A percentile compares a stretch with the other conserved stretches of the same genome.
These are phyloP conservation scores for Drosophila malerkotliana DNA, from an alignment of 1,140 invertebrate species.

Conservation along the genomic window DNA sequence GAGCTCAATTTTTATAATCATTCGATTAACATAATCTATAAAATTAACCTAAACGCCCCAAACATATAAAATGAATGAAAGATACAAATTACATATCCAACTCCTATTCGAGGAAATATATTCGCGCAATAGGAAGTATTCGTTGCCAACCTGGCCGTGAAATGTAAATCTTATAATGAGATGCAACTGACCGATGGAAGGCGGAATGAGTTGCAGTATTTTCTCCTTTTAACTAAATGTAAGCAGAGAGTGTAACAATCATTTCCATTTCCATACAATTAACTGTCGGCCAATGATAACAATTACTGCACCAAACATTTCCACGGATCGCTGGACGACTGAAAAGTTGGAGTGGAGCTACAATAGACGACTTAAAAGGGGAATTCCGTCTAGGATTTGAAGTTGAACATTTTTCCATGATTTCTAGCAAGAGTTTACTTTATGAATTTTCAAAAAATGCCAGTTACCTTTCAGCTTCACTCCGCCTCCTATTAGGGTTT, in stretches of 20 bases:
- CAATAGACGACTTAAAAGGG: background rate
- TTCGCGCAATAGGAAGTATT: slow-evolving; percentile 33
- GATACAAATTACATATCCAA: slow-evolving; percentile 17
- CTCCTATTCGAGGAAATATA: slow-evolving; percentile 25
- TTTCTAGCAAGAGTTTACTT: background rate
- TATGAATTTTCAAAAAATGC: slow-evolving; percentile 1
- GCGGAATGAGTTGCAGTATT: slow-evolving; percentile 42
- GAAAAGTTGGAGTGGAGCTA: slow-evolving; percentile 2
- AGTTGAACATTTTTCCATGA: background rate
- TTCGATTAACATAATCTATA: slow-evolving; percentile 20
- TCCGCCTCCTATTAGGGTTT: background rate
- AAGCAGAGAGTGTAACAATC: slow-evolving; percentile 71
- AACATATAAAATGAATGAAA: background rate
- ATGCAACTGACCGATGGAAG: slow-evolving; percentile 51
- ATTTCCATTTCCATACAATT: slow-evolving; percentile 69
- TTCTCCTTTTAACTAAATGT: slow-evolving; percentile 30
- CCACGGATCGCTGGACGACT: slow-evolving; percentile 37
- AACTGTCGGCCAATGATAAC: slow-evolving; percentile 37
- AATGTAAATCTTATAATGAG: slow-evolving; percentile 67
- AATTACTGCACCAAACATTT: slow-evolving; percentile 35
- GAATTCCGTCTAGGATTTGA: slow-evolving; percentile 10
- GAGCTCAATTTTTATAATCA: background rate
- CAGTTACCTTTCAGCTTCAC: background rate
- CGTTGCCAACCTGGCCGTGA: slow-evolving; percentile 63
- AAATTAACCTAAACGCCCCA: slow-evolving; percentile 2